phyloP scores from a whole-genome alignment of 2,113 vertebrate species.

The Paralichthys olivaceus region DNA sequence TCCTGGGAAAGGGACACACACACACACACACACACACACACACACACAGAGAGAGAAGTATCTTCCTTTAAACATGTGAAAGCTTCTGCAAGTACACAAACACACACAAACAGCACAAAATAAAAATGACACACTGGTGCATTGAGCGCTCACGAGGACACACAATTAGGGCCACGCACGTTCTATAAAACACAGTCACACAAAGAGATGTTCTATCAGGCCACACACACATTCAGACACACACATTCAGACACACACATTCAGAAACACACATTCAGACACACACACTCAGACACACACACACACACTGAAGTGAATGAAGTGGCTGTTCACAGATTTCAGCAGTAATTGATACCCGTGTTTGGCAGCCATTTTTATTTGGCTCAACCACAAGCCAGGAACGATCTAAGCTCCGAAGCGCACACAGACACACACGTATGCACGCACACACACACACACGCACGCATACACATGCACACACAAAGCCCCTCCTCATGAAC shows the following conservation, averaged over 20 bases:
- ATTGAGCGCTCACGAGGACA: slow-evolving; percentile 1
- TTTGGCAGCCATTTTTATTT: slow-evolving; percentile 72
- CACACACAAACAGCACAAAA: not conserved
- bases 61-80: not conserved
- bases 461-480: slow-evolving; percentile 14
- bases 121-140: not conserved
- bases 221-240: not conserved
- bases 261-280: slow-evolving; percentile 2
- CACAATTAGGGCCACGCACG: slow-evolving; percentile 46
- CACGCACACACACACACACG: slow-evolving; percentile 10
- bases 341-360: slow-evolving; percentile 63
- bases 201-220: slow-evolving; percentile 15
- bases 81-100: slow-evolving; percentile 28
- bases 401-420: slow-evolving; percentile 40
- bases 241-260: slow-evolving; percentile 1
- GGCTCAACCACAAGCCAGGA: slow-evolving; percentile 47
- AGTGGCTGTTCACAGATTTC: slow-evolving; percentile 71
- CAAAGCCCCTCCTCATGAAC: slow-evolving; percentile 10
- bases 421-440: slow-evolving; percentile 14
- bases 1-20: not conserved
- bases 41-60: slow-evolving; percentile 1
- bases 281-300: slow-evolving; percentile 1
- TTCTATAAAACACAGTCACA: slow-evolving; percentile 27
- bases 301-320: slow-evolving; percentile 24
- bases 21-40: not conserved